phyloP scores from a whole-genome alignment of 2,797 vertebrate species.

The Sebastes steindachneri region DNA sequence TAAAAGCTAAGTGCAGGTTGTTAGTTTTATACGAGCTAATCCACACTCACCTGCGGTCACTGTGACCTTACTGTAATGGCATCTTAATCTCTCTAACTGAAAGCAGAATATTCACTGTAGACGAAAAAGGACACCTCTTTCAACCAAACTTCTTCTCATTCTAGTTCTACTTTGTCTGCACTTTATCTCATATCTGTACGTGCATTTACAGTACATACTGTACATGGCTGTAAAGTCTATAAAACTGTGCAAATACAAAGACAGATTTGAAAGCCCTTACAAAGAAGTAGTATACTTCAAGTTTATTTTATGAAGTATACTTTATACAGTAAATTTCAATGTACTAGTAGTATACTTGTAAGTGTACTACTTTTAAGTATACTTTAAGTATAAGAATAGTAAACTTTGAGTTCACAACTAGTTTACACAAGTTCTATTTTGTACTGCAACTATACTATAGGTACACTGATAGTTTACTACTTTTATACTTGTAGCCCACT shows the following conservation, averaged over 20 bases:
- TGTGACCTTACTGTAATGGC: slow-evolving; percentile 36
- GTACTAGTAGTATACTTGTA: too few species aligned
- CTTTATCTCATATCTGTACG: background rate
- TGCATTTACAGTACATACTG: background rate
- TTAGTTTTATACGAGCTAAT: slow-evolving; percentile 28
- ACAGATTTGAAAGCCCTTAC: background rate
- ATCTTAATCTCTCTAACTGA: background rate
- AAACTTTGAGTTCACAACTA: too few species aligned
- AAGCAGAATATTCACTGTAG: background rate
- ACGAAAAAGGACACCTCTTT: background rate
- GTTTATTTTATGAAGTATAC: too few species aligned
- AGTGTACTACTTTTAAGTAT: too few species aligned
- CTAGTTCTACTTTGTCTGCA: background rate
- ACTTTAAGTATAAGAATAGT: too few species aligned
- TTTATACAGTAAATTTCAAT: too few species aligned
- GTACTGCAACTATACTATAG: too few species aligned
- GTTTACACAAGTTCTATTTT: too few species aligned
- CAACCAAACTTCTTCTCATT: background rate
- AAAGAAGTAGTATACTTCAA: too few species aligned
- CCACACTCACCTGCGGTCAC: slow-evolving; percentile 24
- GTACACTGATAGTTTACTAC: too few species aligned
- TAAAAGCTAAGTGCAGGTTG: slow-evolving; percentile 34
- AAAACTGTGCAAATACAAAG: background rate
- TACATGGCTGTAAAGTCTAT: background rate
- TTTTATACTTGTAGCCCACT: too few species aligned